Evolutionary conservation across 64 coral and sea anemone species (phyloP), one percentile per base, ranked within the genome.

Genomic region (Cladopsammia gracilis): DNA sequence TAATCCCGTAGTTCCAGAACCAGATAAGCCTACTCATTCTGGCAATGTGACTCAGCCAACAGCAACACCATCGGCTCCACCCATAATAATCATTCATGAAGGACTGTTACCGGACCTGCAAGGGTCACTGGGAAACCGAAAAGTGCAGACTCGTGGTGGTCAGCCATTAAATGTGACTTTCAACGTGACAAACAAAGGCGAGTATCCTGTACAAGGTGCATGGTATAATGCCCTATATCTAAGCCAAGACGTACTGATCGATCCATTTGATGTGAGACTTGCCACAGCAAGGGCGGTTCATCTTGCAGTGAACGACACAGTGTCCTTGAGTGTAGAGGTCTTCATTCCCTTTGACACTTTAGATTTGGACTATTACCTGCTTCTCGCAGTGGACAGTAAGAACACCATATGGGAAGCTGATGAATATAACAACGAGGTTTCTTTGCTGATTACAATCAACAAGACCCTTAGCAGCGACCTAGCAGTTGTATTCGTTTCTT

Each of bases 341-440:
- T 96, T 93, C 77, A 89, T 96, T 69, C 95, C 95, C 18, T 96
- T 83, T 89, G 95, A 96, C 47, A 93, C 73, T 24, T 57, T 93
- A 20, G 82, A 92, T 42, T 78, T 26, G 58, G 77, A 96, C 3
- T 96, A 96, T 71, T 96, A 96, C 54, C 54, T 93, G 8, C 64
- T 96, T 7, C 74, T 96, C 58, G 44, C 52, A 76, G 91, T 92
- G n/a, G 95, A 96, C 78, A 86, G 90, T 43, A 89, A 87, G 23
- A 90, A 93, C 34, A 77, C 68, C 10, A 62, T 96, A 25, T 93
- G 76, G 64, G 95, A 96, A 77, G n/a, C 10, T 60, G 77, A 96
- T 72, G 90, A 92, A 93, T 80, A 77, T 11, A 93, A 96, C 23
- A 96, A 96, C 42, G 48, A 87, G 42, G 95, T 78, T 23, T 76